These are phyloP conservation scores for Pseudorhiza aurosa DNA, from an alignment of 30 jellyfish, hydroid and myxozoan genomes.

Conservation along the genomic window DNA sequence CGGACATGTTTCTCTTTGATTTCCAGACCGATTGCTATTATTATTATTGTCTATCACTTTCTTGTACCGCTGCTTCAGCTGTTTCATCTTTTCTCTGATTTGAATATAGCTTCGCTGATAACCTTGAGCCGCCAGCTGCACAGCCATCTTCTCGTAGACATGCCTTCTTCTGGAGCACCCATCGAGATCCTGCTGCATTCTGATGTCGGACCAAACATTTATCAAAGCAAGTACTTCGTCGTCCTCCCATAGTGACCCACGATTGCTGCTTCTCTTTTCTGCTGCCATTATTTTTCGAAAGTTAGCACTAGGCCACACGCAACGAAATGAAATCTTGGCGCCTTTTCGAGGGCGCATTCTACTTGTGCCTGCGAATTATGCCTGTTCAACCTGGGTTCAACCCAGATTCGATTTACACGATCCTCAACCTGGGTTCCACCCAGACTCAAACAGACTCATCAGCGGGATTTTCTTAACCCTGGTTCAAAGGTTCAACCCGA, in stretches of 20 bases:
- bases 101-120: neutral
- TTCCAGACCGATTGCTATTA: conserved; percentile 17
- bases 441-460: neutral
- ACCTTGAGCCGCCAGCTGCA: neutral
- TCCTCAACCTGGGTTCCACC: neutral
- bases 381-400: neutral
- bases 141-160: conserved; percentile 3
- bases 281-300: no score
- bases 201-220: neutral
- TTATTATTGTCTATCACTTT: conserved; percentile 8
- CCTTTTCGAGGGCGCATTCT: neutral
- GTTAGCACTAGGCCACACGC: no score
- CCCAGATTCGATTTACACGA: neutral
- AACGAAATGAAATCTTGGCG: no score
- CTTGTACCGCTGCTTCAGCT: neutral
- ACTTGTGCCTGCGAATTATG: neutral
- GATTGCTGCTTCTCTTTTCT: no score
- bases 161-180: conserved; percentile 18
- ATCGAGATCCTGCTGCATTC: conserved; percentile 25
- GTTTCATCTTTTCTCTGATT: conserved; percentile 4
- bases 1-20: conserved; percentile 5
- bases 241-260: neutral
- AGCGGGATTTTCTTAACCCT: neutral
- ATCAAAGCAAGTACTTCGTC: neutral
- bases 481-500: neutral